phyloP scores from a whole-genome alignment of 2,797 vertebrate genomes.

The Anomalospiza imberbis region DNA sequence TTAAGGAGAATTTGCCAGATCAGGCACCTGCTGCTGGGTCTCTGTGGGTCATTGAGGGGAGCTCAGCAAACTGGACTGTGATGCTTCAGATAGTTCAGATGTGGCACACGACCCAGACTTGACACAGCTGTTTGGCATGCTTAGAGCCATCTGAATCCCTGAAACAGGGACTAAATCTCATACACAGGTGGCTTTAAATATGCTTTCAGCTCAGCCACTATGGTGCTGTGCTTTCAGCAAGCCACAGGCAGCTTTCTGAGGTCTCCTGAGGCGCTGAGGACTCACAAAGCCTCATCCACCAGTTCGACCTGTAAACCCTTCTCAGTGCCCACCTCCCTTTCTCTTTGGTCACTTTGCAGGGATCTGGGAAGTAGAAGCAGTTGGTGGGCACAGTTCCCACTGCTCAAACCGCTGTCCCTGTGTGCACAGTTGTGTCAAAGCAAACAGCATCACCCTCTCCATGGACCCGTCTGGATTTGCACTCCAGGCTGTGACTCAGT shows the following conservation, averaged over 20 bases:
- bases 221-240: not conserved
- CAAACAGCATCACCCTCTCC: not conserved
- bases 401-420: not conserved
- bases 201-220: not conserved
- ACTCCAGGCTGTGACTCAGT: not conserved
- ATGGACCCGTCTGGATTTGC: not conserved
- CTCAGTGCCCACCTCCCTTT: not conserved
- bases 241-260: not conserved
- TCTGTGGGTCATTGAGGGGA: not conserved
- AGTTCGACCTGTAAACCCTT: not conserved
- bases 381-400: not conserved
- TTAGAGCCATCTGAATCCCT: not conserved
- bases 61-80: not conserved
- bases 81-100: not conserved
- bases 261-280: not conserved
- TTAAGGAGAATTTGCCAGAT: not conserved
- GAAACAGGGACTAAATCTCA: not conserved
- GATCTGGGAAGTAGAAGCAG: not conserved
- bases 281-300: not conserved
- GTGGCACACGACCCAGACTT: not conserved
- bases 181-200: not conserved
- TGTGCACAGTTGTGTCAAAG: not conserved
- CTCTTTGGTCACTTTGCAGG: not conserved
- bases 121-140: not conserved
- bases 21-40: not conserved